Evolutionary conservation across 2,797 vertebrate species (phyloP), one percentile per base, ranked within the genome.

Genomic region (Simalia tracyae): DNA sequence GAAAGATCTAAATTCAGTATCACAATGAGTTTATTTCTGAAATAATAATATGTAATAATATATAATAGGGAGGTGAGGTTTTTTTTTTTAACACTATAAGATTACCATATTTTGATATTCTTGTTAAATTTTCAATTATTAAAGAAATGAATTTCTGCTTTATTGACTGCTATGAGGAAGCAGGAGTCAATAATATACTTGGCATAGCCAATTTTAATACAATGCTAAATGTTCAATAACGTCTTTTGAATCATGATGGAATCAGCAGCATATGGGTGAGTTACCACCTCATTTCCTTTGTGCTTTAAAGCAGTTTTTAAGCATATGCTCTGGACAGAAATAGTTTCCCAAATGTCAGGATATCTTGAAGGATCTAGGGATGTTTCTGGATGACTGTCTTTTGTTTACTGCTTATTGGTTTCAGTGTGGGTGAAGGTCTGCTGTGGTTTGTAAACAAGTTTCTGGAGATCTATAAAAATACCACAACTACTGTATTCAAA

Each of bases 391-490:
- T 5, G 84, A 14, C 84, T 91, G 92, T 93, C 94, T 94, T 93
- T 86, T 93, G 91, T 96, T 96, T 95, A 86, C 92, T 90, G 60
- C 93, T 86, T 92, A 22, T 88, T 22, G 50, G 92, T 93, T 93
- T 91, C 95, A 95, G 92, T 95, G 96, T 97, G 96, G 96, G 93
- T 31, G 91, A 93, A 94, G 95, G 95, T 92, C 96, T 95, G 94
- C 93, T 94, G 93, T 89, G 86, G 89, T 96, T 92, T 96, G 95
- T 61, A 95, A 97, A 96, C 92, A 88, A 56, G 94, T 96, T 97
- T 96, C 96, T 97, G 96, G 96, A 96, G 96, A 96, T 89, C 96
- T 93, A 96, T 96, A 97, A 97, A 97, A 97, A 97, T 96, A 97
- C 89, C 97, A 92, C 97, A 81, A 96, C 97, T 96, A 95, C 94